Percentiles rank a stretch among this genome's conserved stretches.
phyloP scores from a whole-genome alignment of 2,888 invertebrate genomes.

The Rhagonycha fulva region DNA sequence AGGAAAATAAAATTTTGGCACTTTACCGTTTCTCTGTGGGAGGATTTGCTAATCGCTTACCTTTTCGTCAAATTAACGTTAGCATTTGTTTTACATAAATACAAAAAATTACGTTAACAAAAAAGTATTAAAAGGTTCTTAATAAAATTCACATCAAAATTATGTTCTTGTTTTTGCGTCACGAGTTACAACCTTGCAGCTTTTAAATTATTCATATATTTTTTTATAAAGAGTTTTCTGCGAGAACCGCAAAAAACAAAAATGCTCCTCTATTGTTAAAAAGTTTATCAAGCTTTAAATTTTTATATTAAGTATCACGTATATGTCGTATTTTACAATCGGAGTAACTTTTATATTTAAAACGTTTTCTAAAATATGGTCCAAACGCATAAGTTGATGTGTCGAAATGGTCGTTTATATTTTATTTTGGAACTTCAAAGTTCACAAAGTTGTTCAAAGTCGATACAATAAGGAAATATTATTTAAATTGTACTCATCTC shows the following conservation, averaged over 20 bases:
- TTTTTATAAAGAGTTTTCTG: not conserved
- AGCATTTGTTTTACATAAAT: not conserved
- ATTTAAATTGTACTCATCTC: not conserved
- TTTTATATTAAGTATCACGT: slow-evolving; percentile 1
- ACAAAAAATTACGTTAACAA: not conserved
- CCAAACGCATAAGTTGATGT: not conserved
- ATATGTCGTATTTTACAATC: not conserved
- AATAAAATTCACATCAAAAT: not conserved
- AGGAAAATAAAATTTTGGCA: slow-evolving; percentile 16
- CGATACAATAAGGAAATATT: not conserved
- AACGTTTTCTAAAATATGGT: not conserved
- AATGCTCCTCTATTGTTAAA: not conserved
- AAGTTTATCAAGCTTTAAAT: not conserved
- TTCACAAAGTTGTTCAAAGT: not conserved
- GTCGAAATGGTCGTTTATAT: not conserved
- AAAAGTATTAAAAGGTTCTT: not conserved
- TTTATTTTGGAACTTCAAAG: not conserved
- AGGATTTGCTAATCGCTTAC: not conserved
- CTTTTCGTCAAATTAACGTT: not conserved
- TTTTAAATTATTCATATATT: not conserved
- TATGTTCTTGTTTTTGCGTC: not conserved
- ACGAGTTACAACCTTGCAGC: not conserved
- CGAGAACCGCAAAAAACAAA: not conserved
- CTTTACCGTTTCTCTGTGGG: not conserved
- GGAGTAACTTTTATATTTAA: not conserved